Percentiles rank a stretch among this genome's conserved stretches.
These are phyloP conservation scores for Mastomys coucha DNA, from an alignment of 2,113 vertebrate genomes.

Conservation along the genomic window DNA sequence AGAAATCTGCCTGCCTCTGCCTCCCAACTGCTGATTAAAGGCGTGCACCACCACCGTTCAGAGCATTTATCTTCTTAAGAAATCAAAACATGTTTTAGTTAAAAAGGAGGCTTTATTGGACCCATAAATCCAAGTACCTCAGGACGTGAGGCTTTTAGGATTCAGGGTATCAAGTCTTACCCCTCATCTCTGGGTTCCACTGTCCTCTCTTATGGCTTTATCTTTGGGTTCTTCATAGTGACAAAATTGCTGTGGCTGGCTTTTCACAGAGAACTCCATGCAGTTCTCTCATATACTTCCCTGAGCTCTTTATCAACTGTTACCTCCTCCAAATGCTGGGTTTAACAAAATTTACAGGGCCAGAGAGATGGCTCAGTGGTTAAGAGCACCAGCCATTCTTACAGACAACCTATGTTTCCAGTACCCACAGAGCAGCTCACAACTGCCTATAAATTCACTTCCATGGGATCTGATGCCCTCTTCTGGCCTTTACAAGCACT, in stretches of 20 bases:
- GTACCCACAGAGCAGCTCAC: not conserved
- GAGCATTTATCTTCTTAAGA: not conserved
- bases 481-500: not conserved
- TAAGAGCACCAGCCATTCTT: not conserved
- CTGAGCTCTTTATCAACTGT: not conserved
- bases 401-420: not conserved
- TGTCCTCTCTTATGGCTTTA: not conserved
- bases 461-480: not conserved
- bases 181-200: not conserved
- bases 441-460: not conserved
- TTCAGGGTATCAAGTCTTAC: not conserved
- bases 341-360: not conserved
- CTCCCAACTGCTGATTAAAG: too few relatives aligned
- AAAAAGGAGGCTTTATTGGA: not conserved
- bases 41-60: too few relatives aligned
- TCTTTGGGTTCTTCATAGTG: not conserved
- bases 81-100: not conserved
- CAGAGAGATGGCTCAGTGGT: not conserved
- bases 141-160: not conserved
- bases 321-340: not conserved
- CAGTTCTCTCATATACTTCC: not conserved
- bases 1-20: too few relatives aligned
- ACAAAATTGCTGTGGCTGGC: not conserved
- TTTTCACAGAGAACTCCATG: not conserved
- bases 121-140: not conserved